Conservation (phyloP, 2,888 invertebrate genomes). For the Petrolisthes cinctipes region DNA sequence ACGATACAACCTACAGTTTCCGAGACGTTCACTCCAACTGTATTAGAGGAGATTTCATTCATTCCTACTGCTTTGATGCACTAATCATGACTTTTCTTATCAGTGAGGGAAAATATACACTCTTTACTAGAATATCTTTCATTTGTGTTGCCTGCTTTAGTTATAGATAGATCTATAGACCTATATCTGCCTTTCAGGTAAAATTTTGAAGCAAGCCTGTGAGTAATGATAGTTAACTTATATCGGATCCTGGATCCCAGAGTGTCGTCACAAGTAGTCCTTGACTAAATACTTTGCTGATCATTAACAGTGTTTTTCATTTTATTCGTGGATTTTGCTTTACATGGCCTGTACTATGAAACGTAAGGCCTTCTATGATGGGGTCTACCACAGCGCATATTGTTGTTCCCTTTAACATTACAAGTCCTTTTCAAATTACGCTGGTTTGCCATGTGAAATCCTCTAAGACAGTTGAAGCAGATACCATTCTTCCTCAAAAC, state of each 20-base stretch:
- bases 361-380: conserved; percentile 10
- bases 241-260: conserved; percentile 31
- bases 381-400: conserved; percentile 15
- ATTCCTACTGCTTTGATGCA: conserved; percentile 15
- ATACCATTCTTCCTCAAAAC: not conserved
- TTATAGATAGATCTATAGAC: conserved; percentile 12
- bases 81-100: not conserved
- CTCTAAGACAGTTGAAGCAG: conserved; percentile 18
- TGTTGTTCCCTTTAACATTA: conserved; percentile 11
- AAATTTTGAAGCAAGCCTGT: conserved; percentile 3
- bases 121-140: conserved; percentile 17
- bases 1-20: not conserved
- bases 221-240: conserved; percentile 27
- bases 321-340: not conserved
- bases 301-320: not conserved
- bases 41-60: conserved; percentile 12
- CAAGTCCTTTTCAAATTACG: conserved; percentile 4
- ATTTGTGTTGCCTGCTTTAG: conserved; percentile 14
- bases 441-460: conserved; percentile 6
- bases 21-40: not conserved
- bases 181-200: not conserved
- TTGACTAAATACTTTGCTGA: conserved; percentile 11
- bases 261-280: not conserved
- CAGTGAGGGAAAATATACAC: not conserved
- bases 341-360: not conserved